Base-by-base conservation (phyloP, 2,797 vertebrate genomes). In the Balearica regulorum region DNA sequence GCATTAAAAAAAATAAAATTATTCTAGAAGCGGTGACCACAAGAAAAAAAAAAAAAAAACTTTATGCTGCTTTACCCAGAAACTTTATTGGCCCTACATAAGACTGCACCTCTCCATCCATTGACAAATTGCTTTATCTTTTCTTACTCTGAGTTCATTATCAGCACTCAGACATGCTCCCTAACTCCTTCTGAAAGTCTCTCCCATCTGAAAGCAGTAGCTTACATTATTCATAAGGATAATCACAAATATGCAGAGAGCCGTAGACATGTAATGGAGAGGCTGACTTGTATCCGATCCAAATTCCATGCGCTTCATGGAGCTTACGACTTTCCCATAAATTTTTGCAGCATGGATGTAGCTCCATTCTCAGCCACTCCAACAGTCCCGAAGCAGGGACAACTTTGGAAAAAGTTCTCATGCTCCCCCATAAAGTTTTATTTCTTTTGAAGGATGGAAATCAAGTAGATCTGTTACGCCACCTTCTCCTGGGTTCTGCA, bases 241-340 rank as follows among this genome's bases (percentile, higher is more conserved):
- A 95, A 96, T 96, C 96, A 93, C 89, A 96, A 96, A 71, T 94
- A 97, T 93, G 93, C 97, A 93, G 95, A 90, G 82, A 89, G 90
- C 70, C 8, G 17, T 21, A 76, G 94, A 93, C 54, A 14, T 83
- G 95, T 95, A 96, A 97, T 93, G 76, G 95, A 97, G 95, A 94
- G 92, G 60, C 93, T 65, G 83, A 77, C 93, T 96, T 92, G 83
- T 82, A 73, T 57, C 84, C 9, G 35, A 69, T 94, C 96, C 96
- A 92, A 94, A 95, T 94, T 71, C 89, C 94, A 70, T 2, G 26
- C 1, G 3, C 88, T 96, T 94, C 96, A 95, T 72, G 95, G 89
- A 95, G 95, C 94, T 96, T 94, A 93, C 4, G 8, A 58, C 73
- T 80, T 96, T 95, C 95, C 95, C 96, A 96, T 85, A 87, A 82